Conservation (phyloP, 2,888 invertebrate genomes). For the Drosophila kambysellisi region DNA sequence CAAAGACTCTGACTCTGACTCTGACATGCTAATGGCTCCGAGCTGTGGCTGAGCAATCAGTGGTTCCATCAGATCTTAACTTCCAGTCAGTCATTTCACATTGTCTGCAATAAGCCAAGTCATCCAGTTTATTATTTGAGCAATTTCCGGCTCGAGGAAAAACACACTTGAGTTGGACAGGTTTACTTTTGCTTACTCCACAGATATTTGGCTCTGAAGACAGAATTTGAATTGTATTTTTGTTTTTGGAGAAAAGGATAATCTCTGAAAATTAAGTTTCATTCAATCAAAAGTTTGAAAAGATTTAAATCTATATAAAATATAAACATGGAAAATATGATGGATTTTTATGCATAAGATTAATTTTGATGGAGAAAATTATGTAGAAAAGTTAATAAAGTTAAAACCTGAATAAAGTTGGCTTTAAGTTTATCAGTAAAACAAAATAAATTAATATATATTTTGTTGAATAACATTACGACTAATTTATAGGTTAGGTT, state of each 20-base stretch:
- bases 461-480: background rate
- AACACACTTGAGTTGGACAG: background rate
- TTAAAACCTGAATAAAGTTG: background rate
- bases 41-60: constrained; percentile 1
- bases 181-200: background rate
- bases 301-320: too few relatives aligned
- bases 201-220: background rate
- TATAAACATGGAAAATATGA: too few relatives aligned
- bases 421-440: background rate
- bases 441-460: background rate
- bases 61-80: background rate
- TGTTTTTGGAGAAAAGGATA: background rate
- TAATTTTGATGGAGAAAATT: background rate
- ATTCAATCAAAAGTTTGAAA: background rate
- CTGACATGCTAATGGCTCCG: constrained; percentile 2
- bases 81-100: background rate
- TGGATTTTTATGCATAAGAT: background rate
- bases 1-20: constrained; percentile 17
- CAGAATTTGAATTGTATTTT: background rate
- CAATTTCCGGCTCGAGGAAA: background rate
- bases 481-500: background rate
- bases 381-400: background rate
- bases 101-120: background rate
- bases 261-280: background rate
- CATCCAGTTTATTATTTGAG: background rate